phyloP scores from a whole-genome alignment of 1,140 invertebrate genomes.

The Riptortus pedestris region DNA sequence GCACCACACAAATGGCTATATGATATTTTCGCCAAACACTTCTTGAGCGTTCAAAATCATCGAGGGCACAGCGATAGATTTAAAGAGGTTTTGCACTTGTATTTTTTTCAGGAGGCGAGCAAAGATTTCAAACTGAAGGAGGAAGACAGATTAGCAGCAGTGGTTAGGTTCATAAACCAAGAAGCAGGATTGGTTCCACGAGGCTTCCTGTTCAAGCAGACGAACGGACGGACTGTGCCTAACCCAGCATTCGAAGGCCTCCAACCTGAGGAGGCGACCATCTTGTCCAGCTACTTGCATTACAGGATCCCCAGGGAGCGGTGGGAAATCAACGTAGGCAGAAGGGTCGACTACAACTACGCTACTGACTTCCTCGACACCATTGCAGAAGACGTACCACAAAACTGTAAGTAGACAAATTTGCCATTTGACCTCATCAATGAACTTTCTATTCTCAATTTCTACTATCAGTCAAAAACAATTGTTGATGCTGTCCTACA shows the following conservation, averaged over 20 bases:
- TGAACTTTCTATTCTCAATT: background rate
- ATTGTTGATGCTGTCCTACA: no score
- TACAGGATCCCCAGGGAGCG: constrained; percentile 51
- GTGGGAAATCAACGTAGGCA: constrained; percentile 59
- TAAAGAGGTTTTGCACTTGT: background rate
- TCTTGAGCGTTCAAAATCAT: no score
- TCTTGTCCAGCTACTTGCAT: constrained; percentile 56
- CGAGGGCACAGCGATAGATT: no score
- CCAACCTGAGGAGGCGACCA: constrained; percentile 44
- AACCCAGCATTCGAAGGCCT: constrained; percentile 58
- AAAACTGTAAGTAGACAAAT: constrained; percentile 29
- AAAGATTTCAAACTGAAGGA: constrained; percentile 47
- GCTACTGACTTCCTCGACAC: constrained; percentile 65
- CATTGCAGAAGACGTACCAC: constrained; percentile 52
- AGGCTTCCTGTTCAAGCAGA: constrained; percentile 54
- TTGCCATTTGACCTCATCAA: background rate
- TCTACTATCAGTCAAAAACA: background rate
- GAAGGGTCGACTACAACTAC: constrained; percentile 62
- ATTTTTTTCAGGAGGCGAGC: background rate
- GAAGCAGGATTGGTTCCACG: constrained; percentile 58
- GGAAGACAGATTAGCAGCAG: constrained; percentile 58
- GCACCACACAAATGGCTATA: no score
- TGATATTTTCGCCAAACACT: no score
- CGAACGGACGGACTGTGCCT: constrained; percentile 50
- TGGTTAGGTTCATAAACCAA: constrained; percentile 53